Evolutionary conservation across 1,140 invertebrate species (phyloP).

Genomic region (Scaptomyza hsui): DNA sequence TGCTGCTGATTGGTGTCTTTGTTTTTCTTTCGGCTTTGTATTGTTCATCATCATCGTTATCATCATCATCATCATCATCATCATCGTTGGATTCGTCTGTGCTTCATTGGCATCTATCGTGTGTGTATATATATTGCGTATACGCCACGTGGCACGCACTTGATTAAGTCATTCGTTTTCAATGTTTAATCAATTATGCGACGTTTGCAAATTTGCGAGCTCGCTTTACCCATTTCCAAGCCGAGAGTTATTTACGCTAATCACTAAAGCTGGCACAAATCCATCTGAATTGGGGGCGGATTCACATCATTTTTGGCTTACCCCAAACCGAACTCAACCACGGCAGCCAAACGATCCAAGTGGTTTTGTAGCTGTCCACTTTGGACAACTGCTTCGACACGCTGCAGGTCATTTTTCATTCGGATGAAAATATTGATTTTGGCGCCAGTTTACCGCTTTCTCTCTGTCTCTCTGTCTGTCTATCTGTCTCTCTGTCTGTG

Average conservation of each 20-base stretch:
- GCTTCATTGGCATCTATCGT: constrained; percentile 29
- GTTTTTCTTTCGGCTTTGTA: constrained; percentile 54
- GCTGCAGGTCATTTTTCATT: constrained; percentile 72
- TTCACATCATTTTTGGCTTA: constrained; percentile 32
- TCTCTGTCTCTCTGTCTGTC: constrained; percentile 18
- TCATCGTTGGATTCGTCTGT: constrained; percentile 30
- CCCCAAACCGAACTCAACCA: background rate
- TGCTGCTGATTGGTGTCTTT: constrained; percentile 74
- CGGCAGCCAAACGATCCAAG: constrained; percentile 29
- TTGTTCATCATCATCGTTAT: constrained; percentile 16
- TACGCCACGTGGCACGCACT: constrained; percentile 66
- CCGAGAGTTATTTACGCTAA: constrained; percentile 59
- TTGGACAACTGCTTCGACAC: constrained; percentile 48
- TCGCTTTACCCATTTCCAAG: constrained; percentile 6
- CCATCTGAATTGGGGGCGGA: constrained; percentile 26
- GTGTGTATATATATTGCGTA: constrained; percentile 54
- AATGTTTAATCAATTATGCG: constrained; percentile 75
- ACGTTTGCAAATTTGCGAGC: constrained; percentile 59
- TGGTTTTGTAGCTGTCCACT: constrained; percentile 57
- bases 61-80: constrained; percentile 35
- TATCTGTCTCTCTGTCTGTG: too few relatives aligned
- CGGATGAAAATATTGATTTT: constrained; percentile 79
- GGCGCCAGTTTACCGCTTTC: constrained; percentile 19
- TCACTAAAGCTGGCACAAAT: constrained; percentile 53
- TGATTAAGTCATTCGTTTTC: constrained; percentile 71